Base-by-base conservation (phyloP, 1,140 invertebrate species). In the Pinna nobilis region DNA sequence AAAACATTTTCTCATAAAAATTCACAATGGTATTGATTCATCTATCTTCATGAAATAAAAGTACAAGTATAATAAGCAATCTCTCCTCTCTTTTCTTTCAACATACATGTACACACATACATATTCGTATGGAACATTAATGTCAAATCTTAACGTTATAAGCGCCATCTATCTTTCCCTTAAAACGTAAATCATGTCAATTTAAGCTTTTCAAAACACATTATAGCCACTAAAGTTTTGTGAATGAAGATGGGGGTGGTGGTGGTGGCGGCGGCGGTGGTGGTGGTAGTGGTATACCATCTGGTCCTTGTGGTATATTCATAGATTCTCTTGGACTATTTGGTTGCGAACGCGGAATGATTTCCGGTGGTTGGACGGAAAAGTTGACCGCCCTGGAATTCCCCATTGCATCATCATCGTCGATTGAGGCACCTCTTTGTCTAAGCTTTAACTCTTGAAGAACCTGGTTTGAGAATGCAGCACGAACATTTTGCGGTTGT, bases 261-360 rank as follows among this genome's bases (percentile, higher is more conserved):
- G 63, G 59, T 3, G 59, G 50, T 0, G 51, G 49, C 9, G 63
- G 61, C 1, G 47, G 49, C 5, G 59, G 59, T 3, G 70, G 61
- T 23, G 63, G 50, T 30, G 49, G 32, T 11, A 49, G 63, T 15
- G 63, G 63, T 13, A 49, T 44, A 4, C 50, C 51, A n/a, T 37
- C 61, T 33, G 15, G 32, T 1, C 7, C 25, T 50, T 66, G 63
- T 25, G 70, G 70, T 35, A 72, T 47, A 60, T 72, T 72, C 63
- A 65, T 63, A 25, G 70, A 72, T 25, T 37, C n/a, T 49, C 70
- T 49, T 41, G 70, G 70, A 66, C 70, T 72, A 33, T 72, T 72
- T 37, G 70, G 70, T 66, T 72, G 35, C 13, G 70, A 72, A 37
- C 70, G 20, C 5, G 70, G 70, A 15, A 72, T 72, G 9, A 72